Percentiles rank a stretch among this genome's conserved stretches.
These are phyloP conservation scores for Andrena marginata DNA, from an alignment of 2,888 invertebrate genomes.

Conservation along the genomic window DNA sequence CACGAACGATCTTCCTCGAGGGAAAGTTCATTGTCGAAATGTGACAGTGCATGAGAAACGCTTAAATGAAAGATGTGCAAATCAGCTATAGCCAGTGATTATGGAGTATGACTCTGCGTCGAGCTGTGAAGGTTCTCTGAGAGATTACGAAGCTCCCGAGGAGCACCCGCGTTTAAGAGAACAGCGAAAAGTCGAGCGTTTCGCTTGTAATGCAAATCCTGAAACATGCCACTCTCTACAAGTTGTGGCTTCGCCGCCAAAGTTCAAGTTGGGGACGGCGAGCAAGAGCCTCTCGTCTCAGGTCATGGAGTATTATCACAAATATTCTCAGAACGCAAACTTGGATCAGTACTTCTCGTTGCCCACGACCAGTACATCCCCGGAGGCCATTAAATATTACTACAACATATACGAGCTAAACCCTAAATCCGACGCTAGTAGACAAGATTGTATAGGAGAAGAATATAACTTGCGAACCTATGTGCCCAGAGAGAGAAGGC, in stretches of 20 bases:
- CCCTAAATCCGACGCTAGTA: conserved; percentile 62
- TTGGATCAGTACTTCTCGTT: conserved; percentile 89
- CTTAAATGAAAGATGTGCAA: conserved; percentile 44
- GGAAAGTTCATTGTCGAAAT: conserved; percentile 22
- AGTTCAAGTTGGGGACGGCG: conserved; percentile 40
- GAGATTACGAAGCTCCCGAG: conserved; percentile 69
- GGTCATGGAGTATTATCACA: conserved; percentile 89
- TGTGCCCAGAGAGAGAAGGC: conserved; percentile 80
- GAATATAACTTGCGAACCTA: conserved; percentile 73
- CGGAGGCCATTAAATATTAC: conserved; percentile 74
- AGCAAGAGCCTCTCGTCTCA: conserved; percentile 78
- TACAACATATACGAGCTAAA: conserved; percentile 74
- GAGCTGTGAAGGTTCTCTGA: conserved; percentile 76
- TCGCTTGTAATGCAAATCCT: conserved; percentile 38
- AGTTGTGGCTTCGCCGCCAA: conserved; percentile 49
- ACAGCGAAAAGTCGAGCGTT: conserved; percentile 40
- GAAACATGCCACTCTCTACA: conserved; percentile 57
- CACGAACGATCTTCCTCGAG: neutral
- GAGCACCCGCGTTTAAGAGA: conserved; percentile 51
- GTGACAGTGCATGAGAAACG: conserved; percentile 43
- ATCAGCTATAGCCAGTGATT: conserved; percentile 43
- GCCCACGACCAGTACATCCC: conserved; percentile 68
- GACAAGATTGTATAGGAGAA: conserved; percentile 72
- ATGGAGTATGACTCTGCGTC: conserved; percentile 82
- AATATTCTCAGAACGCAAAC: conserved; percentile 89